Base-by-base conservation (phyloP, 2,888 invertebrate genomes). In the Quadroppia sp. region DNA sequence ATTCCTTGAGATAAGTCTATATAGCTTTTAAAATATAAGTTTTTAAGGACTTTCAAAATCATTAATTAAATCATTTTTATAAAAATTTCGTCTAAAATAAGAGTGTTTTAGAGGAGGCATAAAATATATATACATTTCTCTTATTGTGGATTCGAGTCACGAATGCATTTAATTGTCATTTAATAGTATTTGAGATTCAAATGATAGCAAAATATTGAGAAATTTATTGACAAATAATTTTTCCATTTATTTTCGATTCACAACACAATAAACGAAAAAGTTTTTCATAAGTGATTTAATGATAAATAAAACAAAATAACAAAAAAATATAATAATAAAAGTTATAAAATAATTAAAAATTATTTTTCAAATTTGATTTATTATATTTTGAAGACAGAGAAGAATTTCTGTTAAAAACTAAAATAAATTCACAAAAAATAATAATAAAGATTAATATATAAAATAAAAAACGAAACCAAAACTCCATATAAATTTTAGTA, bases 121-220 rank as follows among this genome's bases (percentile, higher is more conserved):
- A 23, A 53, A 23, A 53, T 23, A 23, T 13, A 25, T 3, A 53
- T n/a, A n/a, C n/a, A 7, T 25, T 13, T 11, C 7, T 25, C 3
- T 6, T 20, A 20, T 53, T 53, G 2, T 3, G 53, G 1, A 53
- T 23, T 53, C 23, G 28, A 53, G 53, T 53, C 53, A 53, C 53
- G 53, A 7, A 9, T 45, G 23, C 53, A 20, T 50, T n/a, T 53
- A 53, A 53, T 53, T 53, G 53, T 53, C 23, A 53, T 53, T 53
- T 53, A 53, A 53, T 53, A 53, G 17, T 53, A 53, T 53, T 53
- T 23, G 9, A 23, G 53, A 25, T 13, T 13, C 28, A 53, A 53
- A 25, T 50, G 53, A 53, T 53, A 53, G 23, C 53, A 20, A 15
- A 23, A 23, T 9, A 20, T 53, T 25, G 13, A 9, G 1, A 20